These are phyloP conservation scores for Hyles lineata DNA, from an alignment of 2,888 invertebrate genomes.

Conservation along the genomic window DNA sequence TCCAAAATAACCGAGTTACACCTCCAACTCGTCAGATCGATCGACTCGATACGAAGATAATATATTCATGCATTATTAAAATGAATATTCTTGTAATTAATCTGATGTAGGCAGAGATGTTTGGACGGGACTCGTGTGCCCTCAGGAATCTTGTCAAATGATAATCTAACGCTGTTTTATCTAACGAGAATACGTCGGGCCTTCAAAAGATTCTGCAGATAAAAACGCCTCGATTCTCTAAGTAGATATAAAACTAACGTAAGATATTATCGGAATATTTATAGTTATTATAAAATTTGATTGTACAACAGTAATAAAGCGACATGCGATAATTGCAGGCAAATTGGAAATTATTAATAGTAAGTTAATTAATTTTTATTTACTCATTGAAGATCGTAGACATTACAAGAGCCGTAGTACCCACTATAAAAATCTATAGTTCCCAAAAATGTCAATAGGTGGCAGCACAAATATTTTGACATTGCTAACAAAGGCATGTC, in stretches of 20 bases:
- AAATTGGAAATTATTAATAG: no score
- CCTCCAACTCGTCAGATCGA: conserved; percentile 55
- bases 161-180: conserved; percentile 13
- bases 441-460: neutral
- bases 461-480: neutral
- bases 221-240: neutral
- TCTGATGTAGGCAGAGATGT: conserved; percentile 4
- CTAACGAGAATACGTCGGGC: neutral
- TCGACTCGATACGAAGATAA: conserved; percentile 50
- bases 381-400: neutral
- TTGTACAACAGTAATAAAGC: no score
- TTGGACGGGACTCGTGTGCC: conserved; percentile 6
- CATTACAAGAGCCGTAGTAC: neutral
- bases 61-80: conserved; percentile 48
- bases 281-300: neutral
- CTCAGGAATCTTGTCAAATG: conserved; percentile 10
- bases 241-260: conserved; percentile 3
- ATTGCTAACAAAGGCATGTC: neutral
- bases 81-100: conserved; percentile 33
- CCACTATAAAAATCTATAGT: neutral
- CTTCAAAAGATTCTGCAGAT: conserved; percentile 4
- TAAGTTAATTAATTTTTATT: no score
- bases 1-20: conserved; percentile 51
- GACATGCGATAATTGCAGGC: no score
- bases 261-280: conserved; percentile 6